phyloP scores from a whole-genome alignment of 2,888 invertebrate species.

The Eupithecia insigniata region DNA sequence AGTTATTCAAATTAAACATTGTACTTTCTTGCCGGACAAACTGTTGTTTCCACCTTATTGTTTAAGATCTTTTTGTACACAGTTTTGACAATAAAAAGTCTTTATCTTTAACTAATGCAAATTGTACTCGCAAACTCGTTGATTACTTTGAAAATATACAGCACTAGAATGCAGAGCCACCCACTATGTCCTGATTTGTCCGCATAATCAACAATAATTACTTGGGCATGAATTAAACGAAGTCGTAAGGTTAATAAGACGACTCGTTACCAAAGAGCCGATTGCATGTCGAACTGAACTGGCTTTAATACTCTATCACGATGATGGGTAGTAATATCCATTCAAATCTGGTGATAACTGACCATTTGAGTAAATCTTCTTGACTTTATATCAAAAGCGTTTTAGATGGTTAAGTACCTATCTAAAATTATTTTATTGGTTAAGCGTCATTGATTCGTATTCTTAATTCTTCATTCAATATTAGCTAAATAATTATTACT shows the following conservation, averaged over 20 bases:
- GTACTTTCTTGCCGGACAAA: too few species aligned
- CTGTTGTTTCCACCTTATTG: too few species aligned
- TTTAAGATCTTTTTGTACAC: too few species aligned
- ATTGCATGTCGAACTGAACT: slow-evolving; percentile 26
- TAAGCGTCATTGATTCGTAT: background rate
- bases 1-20: too few species aligned
- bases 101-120: too few species aligned
- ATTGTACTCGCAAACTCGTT: background rate
- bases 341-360: background rate
- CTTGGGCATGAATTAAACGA: slow-evolving; percentile 17
- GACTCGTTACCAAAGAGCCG: slow-evolving; percentile 24
- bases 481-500: background rate
- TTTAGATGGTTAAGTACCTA: background rate
- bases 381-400: background rate
- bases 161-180: background rate
- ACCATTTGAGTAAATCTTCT: background rate
- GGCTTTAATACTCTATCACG: slow-evolving; percentile 12
- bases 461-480: background rate
- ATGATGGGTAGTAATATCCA: background rate
- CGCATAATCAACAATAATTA: slow-evolving; percentile 12
- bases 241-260: slow-evolving; percentile 31
- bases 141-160: background rate
- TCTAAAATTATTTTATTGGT: background rate
- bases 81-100: too few species aligned
- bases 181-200: slow-evolving; percentile 8